Evolutionary conservation across 2,888 invertebrate genomes (phyloP), one percentile per base, ranked within the genome.

Genomic region (Dysmachus trigonus): DNA sequence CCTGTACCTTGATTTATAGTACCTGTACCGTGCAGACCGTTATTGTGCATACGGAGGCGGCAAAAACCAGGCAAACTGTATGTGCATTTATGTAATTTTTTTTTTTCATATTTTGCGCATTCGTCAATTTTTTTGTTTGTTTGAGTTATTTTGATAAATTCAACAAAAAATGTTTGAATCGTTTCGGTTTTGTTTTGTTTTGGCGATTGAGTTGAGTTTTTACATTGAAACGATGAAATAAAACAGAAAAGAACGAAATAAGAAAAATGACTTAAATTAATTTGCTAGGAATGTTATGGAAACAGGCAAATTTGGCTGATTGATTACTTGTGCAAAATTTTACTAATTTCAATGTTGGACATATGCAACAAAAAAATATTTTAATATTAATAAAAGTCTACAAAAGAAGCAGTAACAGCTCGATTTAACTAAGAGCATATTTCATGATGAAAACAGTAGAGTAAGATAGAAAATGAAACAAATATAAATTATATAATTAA

Each of bases 1-100:
- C 62, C 62, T 62, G 62, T 62, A 27, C 62, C 62, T 62, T 62
- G 62, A 62, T 62, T 62, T 62, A 62, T 22, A 62, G 62, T 62
- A 62, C 62, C 62, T 53, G 74, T 82, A 15, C 89, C 89, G 91
- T 92, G 91, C 90, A 92, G 90, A 92, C 97, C 96, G 94, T 96
- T 96, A 93, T 94, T 94, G 95, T 97, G 95, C 95, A 99, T 96
- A 94, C 98, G 97, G 93, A 99, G 97, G 93, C 98, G 97, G 94
- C 97, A 96, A 96, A 98, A 99, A 93, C 99, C 99, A 94, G 97
- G 96, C 95, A 98, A 98, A 95, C 98, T 98, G 96, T 91, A 91
- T 91, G 91, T 89, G 35, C 33, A 33, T 73, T 72, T 72, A 31
- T 27, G 27, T 41, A 41, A 82, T 87, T 71, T 83, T 87, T 76